Percentiles rank a stretch among this genome's conserved stretches.
These are phyloP conservation scores for Drosophila asahinai DNA, from an alignment of 1,140 invertebrate species.

Conservation along the genomic window DNA sequence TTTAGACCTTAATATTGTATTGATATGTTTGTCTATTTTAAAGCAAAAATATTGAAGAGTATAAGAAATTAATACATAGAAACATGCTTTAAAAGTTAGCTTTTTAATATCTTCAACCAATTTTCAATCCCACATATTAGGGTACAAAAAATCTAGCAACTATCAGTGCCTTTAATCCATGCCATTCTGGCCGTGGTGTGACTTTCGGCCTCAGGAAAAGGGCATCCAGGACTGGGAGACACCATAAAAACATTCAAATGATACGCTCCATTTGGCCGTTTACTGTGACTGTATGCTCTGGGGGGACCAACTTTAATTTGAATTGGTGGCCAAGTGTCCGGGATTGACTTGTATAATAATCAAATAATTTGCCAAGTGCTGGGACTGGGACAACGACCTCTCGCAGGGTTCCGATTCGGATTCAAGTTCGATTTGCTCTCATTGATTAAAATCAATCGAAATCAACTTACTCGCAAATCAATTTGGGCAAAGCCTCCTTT, in stretches of 20 bases:
- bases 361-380: slow-evolving; percentile 46
- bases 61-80: neutral
- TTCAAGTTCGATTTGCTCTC: slow-evolving; percentile 20
- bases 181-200: slow-evolving; percentile 1
- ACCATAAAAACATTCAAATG: slow-evolving; percentile 56
- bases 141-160: neutral
- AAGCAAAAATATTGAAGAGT: neutral
- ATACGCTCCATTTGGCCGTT: slow-evolving; percentile 61
- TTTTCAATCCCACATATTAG: neutral
- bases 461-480: slow-evolving; percentile 74
- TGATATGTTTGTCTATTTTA: too few relatives aligned
- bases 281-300: slow-evolving; percentile 17
- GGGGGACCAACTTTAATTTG: slow-evolving; percentile 39
- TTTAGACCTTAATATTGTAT: too few relatives aligned
- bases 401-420: slow-evolving; percentile 9
- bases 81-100: too few relatives aligned
- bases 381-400: neutral
- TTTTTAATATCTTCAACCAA: too few relatives aligned
- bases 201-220: neutral
- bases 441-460: slow-evolving; percentile 72
- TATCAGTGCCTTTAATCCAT: neutral
- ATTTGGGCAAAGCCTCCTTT: slow-evolving; percentile 44
- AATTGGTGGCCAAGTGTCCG: slow-evolving; percentile 40
- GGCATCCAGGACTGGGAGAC: neutral
- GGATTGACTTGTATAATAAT: slow-evolving; percentile 40